phyloP scores from a whole-genome alignment of 1,140 invertebrate genomes.

The Maniola jurtina region DNA sequence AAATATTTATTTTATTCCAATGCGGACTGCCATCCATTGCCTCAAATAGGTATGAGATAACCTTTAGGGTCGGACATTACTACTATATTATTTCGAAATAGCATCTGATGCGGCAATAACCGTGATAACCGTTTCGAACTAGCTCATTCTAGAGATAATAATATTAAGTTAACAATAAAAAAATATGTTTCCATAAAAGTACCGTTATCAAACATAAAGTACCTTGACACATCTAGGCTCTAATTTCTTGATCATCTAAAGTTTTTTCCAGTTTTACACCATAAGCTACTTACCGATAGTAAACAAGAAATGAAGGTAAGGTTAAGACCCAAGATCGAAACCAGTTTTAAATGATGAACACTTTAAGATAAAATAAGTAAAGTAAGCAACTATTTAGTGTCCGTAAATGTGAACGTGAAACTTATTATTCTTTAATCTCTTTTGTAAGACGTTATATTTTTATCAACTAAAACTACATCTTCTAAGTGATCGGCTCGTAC shows the following conservation, averaged over 20 bases:
- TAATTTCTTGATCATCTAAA: too few species aligned
- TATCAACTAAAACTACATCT: background rate
- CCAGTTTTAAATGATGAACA: background rate
- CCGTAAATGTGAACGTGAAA: background rate
- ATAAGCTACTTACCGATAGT: background rate
- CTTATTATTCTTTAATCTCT: background rate
- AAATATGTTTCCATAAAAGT: too few species aligned
- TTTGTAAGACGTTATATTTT: too few species aligned
- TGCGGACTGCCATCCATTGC: background rate
- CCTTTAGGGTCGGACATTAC: slow-evolving; percentile 28
- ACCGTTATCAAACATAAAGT: too few species aligned
- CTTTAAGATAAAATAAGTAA: background rate
- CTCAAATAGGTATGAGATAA: slow-evolving; percentile 17
- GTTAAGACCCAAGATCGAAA: background rate
- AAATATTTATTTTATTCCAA: background rate
- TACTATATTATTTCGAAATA: slow-evolving; percentile 2
- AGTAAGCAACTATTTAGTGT: background rate
- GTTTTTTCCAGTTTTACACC: too few species aligned
- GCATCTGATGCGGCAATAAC: background rate
- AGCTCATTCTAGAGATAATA: too few species aligned
- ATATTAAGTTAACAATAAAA: too few species aligned
- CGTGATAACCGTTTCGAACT: background rate
- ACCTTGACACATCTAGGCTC: too few species aligned
- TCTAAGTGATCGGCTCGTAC: too few species aligned
- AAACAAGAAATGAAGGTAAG: background rate